phyloP scores from a whole-genome alignment of 2,797 vertebrate genomes.

The Chlorospingus flavigularis region DNA sequence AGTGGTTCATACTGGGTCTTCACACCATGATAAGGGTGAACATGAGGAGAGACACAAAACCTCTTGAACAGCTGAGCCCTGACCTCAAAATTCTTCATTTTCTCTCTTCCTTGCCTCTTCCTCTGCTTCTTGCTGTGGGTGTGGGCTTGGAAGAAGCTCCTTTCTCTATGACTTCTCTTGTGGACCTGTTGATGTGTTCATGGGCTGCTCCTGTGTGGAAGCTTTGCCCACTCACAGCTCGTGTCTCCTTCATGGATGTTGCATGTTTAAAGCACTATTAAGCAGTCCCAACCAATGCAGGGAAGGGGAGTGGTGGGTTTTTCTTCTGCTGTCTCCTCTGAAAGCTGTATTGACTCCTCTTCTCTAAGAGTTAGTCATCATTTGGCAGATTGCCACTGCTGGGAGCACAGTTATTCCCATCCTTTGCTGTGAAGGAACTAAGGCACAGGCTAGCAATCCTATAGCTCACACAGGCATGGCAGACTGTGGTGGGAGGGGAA shows the following conservation, averaged over 20 bases:
- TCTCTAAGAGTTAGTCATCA: background rate
- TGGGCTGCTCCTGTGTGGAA: background rate
- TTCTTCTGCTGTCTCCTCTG: background rate
- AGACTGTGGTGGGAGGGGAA: background rate
- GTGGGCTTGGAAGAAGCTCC: background rate
- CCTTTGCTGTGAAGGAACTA: background rate
- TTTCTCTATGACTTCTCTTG: background rate
- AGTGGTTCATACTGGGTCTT: background rate
- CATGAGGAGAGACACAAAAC: background rate
- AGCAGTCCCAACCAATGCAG: background rate
- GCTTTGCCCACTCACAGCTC: background rate
- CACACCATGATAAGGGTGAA: background rate
- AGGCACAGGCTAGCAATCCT: background rate
- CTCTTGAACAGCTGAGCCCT: background rate
- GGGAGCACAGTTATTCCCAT: background rate
- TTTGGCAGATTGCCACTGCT: background rate
- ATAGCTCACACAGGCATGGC: accelerated
- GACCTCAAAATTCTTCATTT: background rate
- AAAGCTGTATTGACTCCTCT: background rate
- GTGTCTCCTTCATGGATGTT: background rate
- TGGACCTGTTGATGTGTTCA: background rate
- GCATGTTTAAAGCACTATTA: background rate
- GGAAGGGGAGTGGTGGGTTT: background rate
- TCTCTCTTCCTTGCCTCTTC: background rate
- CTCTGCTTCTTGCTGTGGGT: background rate